Evolutionary conservation across 2,113 vertebrate species (phyloP).

Genomic region (Laticauda laticaudata): DNA sequence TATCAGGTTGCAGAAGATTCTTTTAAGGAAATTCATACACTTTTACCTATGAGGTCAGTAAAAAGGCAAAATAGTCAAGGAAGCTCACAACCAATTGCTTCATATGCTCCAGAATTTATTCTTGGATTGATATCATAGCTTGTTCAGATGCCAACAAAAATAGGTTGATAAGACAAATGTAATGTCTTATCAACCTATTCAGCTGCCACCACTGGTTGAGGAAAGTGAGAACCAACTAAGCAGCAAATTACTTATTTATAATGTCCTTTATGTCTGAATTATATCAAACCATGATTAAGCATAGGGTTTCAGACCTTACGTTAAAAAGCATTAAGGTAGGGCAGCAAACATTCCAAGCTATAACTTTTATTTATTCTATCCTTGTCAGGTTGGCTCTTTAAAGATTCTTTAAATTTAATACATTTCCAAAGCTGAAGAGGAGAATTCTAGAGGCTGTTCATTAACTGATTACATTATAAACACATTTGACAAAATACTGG

Average conservation of each 20-base stretch:
- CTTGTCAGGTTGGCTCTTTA: background rate
- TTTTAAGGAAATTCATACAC: background rate
- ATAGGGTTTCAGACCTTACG: background rate
- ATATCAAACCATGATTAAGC: background rate
- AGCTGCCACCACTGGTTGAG: background rate
- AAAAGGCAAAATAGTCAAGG: background rate
- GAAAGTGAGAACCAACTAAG: background rate
- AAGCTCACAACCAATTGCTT: background rate
- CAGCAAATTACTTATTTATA: background rate
- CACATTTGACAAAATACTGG: background rate
- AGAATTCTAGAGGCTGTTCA: background rate
- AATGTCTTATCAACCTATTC: background rate
- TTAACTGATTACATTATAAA: background rate
- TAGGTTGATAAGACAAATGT: background rate
- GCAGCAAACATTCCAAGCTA: background rate
- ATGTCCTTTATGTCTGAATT: background rate
- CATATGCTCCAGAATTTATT: background rate
- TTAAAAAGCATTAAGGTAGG: background rate
- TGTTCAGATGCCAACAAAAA: background rate
- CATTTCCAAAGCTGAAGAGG: background rate
- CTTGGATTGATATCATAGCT: background rate
- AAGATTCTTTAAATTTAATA: background rate
- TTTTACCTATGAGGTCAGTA: background rate
- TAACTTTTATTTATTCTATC: background rate
- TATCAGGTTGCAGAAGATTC: background rate